Base-by-base conservation (phyloP, 2,797 vertebrate species). In the Acanthurus lineatus region DNA sequence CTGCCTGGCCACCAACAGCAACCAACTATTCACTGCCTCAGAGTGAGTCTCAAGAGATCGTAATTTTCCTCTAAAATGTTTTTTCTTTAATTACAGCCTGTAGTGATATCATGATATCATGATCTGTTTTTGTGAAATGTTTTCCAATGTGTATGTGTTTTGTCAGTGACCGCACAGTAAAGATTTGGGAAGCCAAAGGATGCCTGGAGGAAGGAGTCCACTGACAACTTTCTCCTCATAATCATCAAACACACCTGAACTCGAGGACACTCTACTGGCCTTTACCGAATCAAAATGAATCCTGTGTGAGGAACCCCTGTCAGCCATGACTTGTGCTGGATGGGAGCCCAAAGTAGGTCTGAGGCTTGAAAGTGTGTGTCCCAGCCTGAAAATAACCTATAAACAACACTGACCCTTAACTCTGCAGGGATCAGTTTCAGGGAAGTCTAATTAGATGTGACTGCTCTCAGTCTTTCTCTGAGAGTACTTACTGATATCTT, bases 151-250 rank as follows among this genome's bases (percentile, higher is more conserved):
- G 69, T 35, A 77, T 53, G 57, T 62, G 80, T 54, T 63, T 82
- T 82, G 61, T 32, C 89, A 99, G 98, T 86, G 98, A 99, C 87
- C 96, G 96, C 51, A 99, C 98, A 9, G 97, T 99, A 88, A 97
- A 96, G 91, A 97, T 99, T 85, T 99, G 98, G 98, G 97, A 97
- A 86, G 93, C 95, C 81, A 96, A 95, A 73, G 96, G 94, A 62
- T 87, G 94, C 63, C 90, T 96, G 69, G 97, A 99, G n/a, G 95
- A 95, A 6, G 92, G 92, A 42, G 56, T 92, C 40, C 76, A 90
- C 83, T 95, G 91, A 94, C 57, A 38, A 15, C 38, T 19, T 54
- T 58, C 28, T 56, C 28, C 9, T 22, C 25, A 20, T 40, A 28
- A 69, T 52, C 25, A n/a, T 16, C 6, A 9, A 5, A 14, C 11